Evolutionary conservation across 2,797 vertebrate genomes (phyloP), one percentile per base, ranked within the genome.

Genomic region (Tauraco hartlaubi): DNA sequence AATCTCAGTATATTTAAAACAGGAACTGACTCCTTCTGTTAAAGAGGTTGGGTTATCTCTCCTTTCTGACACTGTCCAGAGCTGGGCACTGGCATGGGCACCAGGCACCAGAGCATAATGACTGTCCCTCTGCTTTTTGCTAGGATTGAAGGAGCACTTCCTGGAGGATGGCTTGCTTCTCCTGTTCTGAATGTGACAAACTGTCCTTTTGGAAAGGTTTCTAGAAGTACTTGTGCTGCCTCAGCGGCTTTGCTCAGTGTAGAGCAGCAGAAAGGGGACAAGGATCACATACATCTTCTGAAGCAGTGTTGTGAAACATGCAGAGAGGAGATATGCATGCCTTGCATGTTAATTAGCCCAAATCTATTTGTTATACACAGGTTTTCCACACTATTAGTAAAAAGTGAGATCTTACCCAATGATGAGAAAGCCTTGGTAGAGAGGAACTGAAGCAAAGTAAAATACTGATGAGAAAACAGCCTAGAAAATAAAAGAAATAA

Each of bases 381-480:
- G 23, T 62, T 84, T 66, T 52, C 43, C 46, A 64, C 7, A 10
- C 13, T 51, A 6, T 15, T 77, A 80, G 25, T 7, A 55, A 79
- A 88, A 79, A 15, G 10, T 5, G 39, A 94, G 35, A 52, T 92
- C 98, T 99, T 98, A 99, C 99, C 99, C 99, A 37, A 99, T 99
- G 81, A 99, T 99, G 97, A 99, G 99, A 97, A 99, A 99, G 90
- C 99, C 99, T 98, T 99, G 99, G 97, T 99, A 99, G 95, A 99
- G 99, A 14, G 99, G 99, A 59, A 99, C 99, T 0, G 99, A 99
- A 43, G 99, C 99, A 29, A 99, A 99, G 97, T 99, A 99, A 98
- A 99, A 99, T 25, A 99, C 99, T 0, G 99, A 99, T 31, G 99
- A 99, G 96, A 99, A 99, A 72, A 99, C 99, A 12, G 99, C 99